These are phyloP conservation scores for Panthera leo DNA, from an alignment of 2,113 vertebrate genomes.

Conservation along the genomic window DNA sequence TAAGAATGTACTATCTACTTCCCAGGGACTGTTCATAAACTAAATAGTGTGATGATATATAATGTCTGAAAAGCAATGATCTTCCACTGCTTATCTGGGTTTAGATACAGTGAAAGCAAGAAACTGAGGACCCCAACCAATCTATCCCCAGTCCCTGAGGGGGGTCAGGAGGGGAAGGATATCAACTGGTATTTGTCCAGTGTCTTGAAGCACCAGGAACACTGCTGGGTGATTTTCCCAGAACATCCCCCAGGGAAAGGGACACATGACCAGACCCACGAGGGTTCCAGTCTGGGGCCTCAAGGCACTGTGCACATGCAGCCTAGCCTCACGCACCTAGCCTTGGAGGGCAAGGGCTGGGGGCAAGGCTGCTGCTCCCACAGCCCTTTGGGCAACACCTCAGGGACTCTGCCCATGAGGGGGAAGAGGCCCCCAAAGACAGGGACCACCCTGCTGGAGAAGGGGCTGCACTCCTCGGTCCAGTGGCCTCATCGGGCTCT, in stretches of 20 bases:
- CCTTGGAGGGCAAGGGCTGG: neutral
- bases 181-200: accelerated
- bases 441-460: neutral
- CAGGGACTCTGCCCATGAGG: neutral
- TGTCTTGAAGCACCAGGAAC: neutral
- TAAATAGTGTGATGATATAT: neutral
- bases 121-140: neutral
- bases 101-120: neutral
- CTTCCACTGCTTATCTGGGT: neutral
- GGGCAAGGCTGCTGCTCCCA: neutral
- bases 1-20: neutral
- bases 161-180: neutral
- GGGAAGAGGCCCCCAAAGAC: neutral
- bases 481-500: neutral
- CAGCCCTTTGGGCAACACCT: neutral
- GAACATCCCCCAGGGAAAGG: neutral
- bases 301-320: neutral
- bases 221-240: neutral
- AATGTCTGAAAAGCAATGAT: neutral
- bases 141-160: neutral
- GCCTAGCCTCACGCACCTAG: neutral
- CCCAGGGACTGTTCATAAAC: neutral
- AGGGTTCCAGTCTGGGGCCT: neutral
- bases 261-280: neutral
- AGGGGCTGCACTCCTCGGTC: neutral